Conservation (phyloP, 1,140 invertebrate species). For the Brachionus plicatilis region DNA sequence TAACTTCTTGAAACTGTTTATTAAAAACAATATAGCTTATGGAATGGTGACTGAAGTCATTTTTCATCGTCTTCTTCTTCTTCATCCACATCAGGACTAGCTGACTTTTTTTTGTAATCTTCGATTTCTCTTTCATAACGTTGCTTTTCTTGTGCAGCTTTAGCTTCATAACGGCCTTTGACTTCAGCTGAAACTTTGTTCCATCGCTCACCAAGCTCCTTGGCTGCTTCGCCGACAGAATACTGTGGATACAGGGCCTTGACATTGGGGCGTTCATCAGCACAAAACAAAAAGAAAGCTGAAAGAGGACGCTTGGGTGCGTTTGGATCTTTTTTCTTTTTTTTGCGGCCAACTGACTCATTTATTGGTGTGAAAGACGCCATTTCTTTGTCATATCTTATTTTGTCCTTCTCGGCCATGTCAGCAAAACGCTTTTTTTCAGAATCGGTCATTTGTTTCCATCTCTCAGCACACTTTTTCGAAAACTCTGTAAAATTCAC, state of each 20-base stretch:
- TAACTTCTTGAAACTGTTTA: not conserved
- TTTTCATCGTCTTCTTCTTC: conserved; percentile 6
- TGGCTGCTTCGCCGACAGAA: conserved; percentile 92
- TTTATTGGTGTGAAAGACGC: conserved; percentile 84
- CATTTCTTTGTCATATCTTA: conserved; percentile 91
- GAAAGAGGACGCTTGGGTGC: conserved; percentile 95
- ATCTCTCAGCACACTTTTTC: conserved; percentile 94
- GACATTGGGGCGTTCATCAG: conserved; percentile 88
- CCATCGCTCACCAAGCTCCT: conserved; percentile 92
- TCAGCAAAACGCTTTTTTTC: conserved; percentile 98
- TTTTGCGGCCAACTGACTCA: conserved; percentile 62
- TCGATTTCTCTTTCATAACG: conserved; percentile 69
- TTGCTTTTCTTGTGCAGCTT: conserved; percentile 89
- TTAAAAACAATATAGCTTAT: not conserved
- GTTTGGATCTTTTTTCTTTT: conserved; percentile 86
- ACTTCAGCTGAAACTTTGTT: conserved; percentile 73
- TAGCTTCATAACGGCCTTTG: conserved; percentile 81
- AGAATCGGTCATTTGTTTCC: conserved; percentile 98
- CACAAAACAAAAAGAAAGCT: conserved; percentile 98
- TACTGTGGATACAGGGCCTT: conserved; percentile 84
- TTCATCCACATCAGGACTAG: not conserved
- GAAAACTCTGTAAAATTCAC: conserved; percentile 99
- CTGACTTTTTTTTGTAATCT: not conserved
- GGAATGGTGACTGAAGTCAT: not conserved
- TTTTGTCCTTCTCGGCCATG: conserved; percentile 95